phyloP scores from a whole-genome alignment of 1,140 invertebrate genomes.

The Pseudobourletiella spinata region DNA sequence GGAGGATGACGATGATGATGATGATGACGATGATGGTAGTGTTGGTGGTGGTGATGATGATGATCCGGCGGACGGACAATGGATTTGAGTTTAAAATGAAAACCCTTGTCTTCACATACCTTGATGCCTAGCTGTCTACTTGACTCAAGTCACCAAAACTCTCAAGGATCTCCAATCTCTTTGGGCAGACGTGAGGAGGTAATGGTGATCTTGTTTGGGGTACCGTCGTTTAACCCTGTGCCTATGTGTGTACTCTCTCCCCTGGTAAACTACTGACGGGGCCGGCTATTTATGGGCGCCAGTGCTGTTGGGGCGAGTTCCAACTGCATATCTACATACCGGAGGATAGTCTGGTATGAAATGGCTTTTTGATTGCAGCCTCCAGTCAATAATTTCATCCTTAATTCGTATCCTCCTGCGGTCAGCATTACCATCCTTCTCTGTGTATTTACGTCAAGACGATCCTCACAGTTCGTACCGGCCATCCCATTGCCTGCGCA shows the following conservation, averaged over 20 bases:
- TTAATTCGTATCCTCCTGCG: constrained; percentile 26
- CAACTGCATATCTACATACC: too few species aligned
- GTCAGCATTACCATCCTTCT: background rate
- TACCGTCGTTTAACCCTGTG: too few species aligned
- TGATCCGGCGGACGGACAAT: too few species aligned
- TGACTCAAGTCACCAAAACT: background rate
- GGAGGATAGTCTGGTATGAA: constrained; percentile 8
- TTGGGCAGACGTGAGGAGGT: too few species aligned
- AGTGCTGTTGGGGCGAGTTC: too few species aligned
- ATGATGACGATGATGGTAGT: too few species aligned
- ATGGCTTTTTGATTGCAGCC: constrained; percentile 29
- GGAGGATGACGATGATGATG: too few species aligned
- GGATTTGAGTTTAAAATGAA: background rate
- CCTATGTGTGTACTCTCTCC: too few species aligned
- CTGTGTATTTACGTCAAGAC: background rate
- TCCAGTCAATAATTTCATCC: constrained; percentile 26
- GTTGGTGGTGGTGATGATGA: too few species aligned
- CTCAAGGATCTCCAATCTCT: too few species aligned
- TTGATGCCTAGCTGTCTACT: background rate
- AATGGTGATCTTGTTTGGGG: background rate
- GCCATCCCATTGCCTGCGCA: background rate
- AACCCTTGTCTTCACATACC: background rate
- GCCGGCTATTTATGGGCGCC: background rate
- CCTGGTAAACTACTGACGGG: too few species aligned
- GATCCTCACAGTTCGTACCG: too few species aligned